Evolutionary conservation across 1,140 invertebrate species (phyloP).

Genomic region (Bombus pyrosoma): DNA sequence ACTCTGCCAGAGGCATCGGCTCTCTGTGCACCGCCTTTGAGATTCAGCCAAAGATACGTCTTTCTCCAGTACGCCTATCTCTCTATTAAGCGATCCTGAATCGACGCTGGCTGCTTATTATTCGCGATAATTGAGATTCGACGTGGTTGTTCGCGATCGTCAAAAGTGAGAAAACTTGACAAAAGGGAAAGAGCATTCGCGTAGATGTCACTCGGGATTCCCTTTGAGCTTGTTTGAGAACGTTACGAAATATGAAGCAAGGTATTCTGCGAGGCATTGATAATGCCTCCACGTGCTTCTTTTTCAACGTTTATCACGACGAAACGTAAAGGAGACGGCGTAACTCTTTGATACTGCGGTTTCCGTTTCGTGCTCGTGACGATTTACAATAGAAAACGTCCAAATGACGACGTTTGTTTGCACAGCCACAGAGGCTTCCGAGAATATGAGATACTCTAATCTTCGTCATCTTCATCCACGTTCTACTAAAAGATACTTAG

Average conservation of each 20-base stretch:
- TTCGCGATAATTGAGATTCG: conserved; percentile 7
- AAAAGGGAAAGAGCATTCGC: not conserved
- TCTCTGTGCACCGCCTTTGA: conserved; percentile 25
- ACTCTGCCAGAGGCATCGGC: conserved; percentile 9
- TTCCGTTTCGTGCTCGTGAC: not conserved
- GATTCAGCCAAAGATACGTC: conserved; percentile 20
- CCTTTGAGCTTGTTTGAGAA: conserved; percentile 5
- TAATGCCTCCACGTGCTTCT: not conserved
- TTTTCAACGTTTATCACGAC: not conserved
- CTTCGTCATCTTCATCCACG: not conserved
- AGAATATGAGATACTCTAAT: not conserved
- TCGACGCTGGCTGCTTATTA: conserved; percentile 26
- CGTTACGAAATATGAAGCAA: not conserved
- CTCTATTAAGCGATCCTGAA: conserved; percentile 16
- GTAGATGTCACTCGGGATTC: not conserved
- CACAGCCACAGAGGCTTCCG: not conserved
- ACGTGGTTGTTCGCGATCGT: not conserved
- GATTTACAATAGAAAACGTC: not conserved
- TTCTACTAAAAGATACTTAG: not conserved
- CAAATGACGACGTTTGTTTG: not conserved
- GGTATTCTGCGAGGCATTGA: not conserved
- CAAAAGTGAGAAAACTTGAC: not conserved
- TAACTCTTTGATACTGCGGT: not conserved
- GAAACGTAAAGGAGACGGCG: not conserved
- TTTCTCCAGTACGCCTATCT: not conserved